These are phyloP conservation scores for Ceyx erithaca DNA, from an alignment of 2,797 vertebrate species.

Conservation along the genomic window DNA sequence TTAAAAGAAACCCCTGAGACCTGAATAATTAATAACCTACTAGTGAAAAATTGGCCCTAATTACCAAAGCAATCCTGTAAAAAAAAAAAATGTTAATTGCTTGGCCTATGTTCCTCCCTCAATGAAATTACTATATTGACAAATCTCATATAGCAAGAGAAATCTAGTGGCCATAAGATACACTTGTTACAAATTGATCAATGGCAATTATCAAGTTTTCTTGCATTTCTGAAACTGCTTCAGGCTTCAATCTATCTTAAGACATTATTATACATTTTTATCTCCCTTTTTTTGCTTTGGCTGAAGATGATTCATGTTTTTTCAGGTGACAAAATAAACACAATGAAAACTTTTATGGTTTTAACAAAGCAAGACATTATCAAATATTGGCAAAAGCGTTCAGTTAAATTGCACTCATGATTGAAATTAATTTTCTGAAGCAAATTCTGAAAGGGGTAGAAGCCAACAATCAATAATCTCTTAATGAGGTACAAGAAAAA, in stretches of 20 bases:
- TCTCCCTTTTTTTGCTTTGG: neutral
- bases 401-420: neutral
- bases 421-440: constrained; percentile 67
- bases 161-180: constrained; percentile 30
- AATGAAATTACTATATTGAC: constrained; percentile 52
- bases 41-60: constrained; percentile 57
- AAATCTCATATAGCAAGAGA: constrained; percentile 33
- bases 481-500: constrained; percentile 69
- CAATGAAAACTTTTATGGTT: neutral
- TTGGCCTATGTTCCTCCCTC: constrained; percentile 54
- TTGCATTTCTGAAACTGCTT: constrained; percentile 37
- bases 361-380: constrained; percentile 41
- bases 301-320: neutral
- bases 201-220: constrained; percentile 60
- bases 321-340: constrained; percentile 17
- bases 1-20: constrained; percentile 20
- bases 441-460: constrained; percentile 54
- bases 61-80: constrained; percentile 42
- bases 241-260: neutral
- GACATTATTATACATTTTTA: neutral
- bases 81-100: constrained; percentile 55
- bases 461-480: constrained; percentile 67
- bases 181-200: constrained; percentile 54
- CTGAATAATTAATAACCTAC: constrained; percentile 67
- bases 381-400: constrained; percentile 23